Evolutionary conservation across 2,113 vertebrate species (phyloP), one percentile per base, ranked within the genome.

Genomic region (Solenodon paradoxus): DNA sequence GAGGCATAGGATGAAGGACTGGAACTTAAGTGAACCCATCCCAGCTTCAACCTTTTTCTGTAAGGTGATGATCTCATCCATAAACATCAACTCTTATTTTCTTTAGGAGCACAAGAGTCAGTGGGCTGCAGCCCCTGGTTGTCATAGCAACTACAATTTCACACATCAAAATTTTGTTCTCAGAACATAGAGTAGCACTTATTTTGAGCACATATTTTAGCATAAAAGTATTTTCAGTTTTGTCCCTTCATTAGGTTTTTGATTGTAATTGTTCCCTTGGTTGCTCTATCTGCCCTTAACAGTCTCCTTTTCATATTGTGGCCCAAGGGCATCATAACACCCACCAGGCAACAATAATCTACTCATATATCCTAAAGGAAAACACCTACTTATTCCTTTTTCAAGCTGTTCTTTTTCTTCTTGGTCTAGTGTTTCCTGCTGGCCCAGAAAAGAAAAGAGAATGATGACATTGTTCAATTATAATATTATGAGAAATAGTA

Each of bases 131-230:
- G 88, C 81, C 88, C 64, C 97, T 96, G 66, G 96, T 97, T 88
- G 90, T 86, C 95, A 97, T 79, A 94, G 94, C 90, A 98, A 98
- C 97, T 82, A 79, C 82, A 95, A 79, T 81, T 97, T 95, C 85
- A 82, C 49, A 68, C 24, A 96, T 63, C 89, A 75, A 97, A 97
- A 97, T 96, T 80, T 92, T 97, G 97, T 98, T 96, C 97, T 97
- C 82, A 79, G 47, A 72, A 72, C 64, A 95, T 6, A 96, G 85
- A 94, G 63, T 78, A 80, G 79, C 61, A 82, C 55, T 79, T 96
- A 96, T 94, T 79, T 95, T 69, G 40, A 64, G 72, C 90, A 2
- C 63, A 35, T 96, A 93, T 79, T 87, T 96, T 72, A 97, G 19
- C 82, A 77, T 77, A 72, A 94, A 74, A 63, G n/a, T 20, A 88